Evolutionary conservation across 2,113 vertebrate species (phyloP), one percentile per base, ranked within the genome.

Genomic region (Elaphurus davidianus): DNA sequence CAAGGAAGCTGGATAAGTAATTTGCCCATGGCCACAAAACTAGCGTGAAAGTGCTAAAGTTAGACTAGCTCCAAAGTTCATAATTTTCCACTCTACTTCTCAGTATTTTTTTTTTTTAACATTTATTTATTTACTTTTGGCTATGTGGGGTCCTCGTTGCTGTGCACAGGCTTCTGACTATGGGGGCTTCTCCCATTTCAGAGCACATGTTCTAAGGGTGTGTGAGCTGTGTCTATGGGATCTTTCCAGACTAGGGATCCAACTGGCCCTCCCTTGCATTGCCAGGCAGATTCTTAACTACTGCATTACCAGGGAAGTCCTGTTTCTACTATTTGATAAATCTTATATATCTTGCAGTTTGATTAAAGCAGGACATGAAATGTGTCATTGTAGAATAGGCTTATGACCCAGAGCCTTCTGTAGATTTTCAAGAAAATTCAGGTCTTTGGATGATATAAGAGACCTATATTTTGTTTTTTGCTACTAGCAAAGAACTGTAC

Each of bases 391-490:
- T 13, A 52, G 47, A 96, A 4, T 47, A 76, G 50, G 40, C 9
- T 67, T 93, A 59, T 57, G 25, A 71, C 30, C 10, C 21, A 60
- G 33, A 62, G 15, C 5, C 9, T 91, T 3, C 19, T 81, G 0
- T 62, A 91, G 55, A 33, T 76, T 91, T 96, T 88, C 23, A 90
- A 43, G 43, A 87, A 87, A 45, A 14, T 55, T 92, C 50, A 87
- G 30, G 43, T 92, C 21, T 97, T 97, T 88, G 60, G 82, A 82
- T 93, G 82, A 82, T 93, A 95, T 76, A 90, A 64, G 67, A 91
- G 30, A 76, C 5, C 21, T 43, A 50, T 15, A 4, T 8, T 90
- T 55, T 94, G 8, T 45, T 97, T 93, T 93, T 95, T 79, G 64
- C 81, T 85, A 78, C 43, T 27, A 76, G 90, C 90, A 81, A 90